Evolutionary conservation across 1,140 invertebrate genomes (phyloP).

Genomic region (Lerema accius): DNA sequence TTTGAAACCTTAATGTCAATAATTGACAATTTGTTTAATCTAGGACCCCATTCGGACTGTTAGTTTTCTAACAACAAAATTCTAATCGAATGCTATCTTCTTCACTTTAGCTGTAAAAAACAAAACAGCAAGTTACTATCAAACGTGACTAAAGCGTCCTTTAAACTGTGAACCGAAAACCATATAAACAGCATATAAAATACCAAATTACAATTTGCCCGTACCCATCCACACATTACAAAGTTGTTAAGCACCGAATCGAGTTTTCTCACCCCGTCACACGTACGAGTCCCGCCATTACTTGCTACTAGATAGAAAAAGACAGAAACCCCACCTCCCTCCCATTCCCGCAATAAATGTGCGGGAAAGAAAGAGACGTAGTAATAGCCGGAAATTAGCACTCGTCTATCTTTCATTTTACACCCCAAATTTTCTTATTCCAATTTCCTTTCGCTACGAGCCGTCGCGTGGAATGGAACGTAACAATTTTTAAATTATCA

Average conservation of each 20-base stretch:
- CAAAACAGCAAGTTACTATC: not conserved
- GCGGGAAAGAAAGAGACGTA: constrained; percentile 81
- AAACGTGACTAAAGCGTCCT: too few species aligned
- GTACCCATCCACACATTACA: constrained; percentile 40
- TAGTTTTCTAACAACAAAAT: too few species aligned
- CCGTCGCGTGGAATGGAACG: constrained; percentile 50
- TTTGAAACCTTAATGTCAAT: too few species aligned
- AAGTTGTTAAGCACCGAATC: constrained; percentile 42
- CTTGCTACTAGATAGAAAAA: constrained; percentile 63
- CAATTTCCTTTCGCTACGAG: constrained; percentile 80
- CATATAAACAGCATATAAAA: constrained; percentile 25
- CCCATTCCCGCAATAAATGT: constrained; percentile 66
- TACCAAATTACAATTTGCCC: constrained; percentile 41
- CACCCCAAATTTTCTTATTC: constrained; percentile 83
- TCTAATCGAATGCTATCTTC: too few species aligned
- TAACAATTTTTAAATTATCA: constrained; percentile 37
- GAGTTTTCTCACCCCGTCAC: constrained; percentile 38
- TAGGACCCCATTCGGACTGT: too few species aligned
- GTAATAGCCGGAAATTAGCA: constrained; percentile 82
- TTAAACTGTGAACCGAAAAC: constrained; percentile 1
- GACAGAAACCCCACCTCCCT: constrained; percentile 59
- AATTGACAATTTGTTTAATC: too few species aligned
- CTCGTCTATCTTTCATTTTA: constrained; percentile 83
- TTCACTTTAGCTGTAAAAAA: not conserved
- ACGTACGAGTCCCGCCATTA: constrained; percentile 25